Evolutionary conservation across 2,113 vertebrate species (phyloP).

Genomic region (Vulpes lagopus): DNA sequence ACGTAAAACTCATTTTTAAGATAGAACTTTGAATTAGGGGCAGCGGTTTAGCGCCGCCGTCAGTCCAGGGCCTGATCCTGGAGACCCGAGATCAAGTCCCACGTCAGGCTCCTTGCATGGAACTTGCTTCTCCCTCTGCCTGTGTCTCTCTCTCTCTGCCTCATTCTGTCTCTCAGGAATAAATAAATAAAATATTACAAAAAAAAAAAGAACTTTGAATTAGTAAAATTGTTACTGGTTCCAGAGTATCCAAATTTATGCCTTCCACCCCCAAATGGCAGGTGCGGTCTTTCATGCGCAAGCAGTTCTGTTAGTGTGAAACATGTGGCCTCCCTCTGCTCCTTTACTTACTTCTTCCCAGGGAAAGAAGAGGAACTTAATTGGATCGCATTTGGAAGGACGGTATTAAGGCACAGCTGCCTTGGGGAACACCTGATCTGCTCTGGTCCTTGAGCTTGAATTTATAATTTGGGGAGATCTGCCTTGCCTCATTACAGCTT

Average conservation of each 20-base stretch:
- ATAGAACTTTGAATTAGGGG: background rate
- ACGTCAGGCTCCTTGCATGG: no score
- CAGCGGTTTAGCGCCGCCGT: no score
- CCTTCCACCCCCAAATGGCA: background rate
- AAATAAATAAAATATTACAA: no score
- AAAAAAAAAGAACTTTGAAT: background rate
- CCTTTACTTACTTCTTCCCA: background rate
- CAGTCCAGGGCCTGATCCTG: no score
- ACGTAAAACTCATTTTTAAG: background rate
- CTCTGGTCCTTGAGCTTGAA: background rate
- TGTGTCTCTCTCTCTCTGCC: no score
- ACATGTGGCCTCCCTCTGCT: background rate
- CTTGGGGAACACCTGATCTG: background rate
- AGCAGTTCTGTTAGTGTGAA: background rate
- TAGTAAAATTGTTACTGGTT: background rate
- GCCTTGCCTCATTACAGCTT: background rate
- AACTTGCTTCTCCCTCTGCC: no score
- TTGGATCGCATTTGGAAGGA: no score
- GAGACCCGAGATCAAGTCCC: no score
- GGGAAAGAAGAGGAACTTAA: background rate
- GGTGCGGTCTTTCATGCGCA: background rate
- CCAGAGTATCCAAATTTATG: background rate
- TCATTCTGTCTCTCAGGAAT: no score
- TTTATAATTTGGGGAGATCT: background rate
- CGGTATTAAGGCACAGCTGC: background rate